Percentiles rank a stretch among this genome's conserved stretches.
These are phyloP conservation scores for Epinotia brunnichana DNA, from an alignment of 2,888 invertebrate species.

Conservation along the genomic window DNA sequence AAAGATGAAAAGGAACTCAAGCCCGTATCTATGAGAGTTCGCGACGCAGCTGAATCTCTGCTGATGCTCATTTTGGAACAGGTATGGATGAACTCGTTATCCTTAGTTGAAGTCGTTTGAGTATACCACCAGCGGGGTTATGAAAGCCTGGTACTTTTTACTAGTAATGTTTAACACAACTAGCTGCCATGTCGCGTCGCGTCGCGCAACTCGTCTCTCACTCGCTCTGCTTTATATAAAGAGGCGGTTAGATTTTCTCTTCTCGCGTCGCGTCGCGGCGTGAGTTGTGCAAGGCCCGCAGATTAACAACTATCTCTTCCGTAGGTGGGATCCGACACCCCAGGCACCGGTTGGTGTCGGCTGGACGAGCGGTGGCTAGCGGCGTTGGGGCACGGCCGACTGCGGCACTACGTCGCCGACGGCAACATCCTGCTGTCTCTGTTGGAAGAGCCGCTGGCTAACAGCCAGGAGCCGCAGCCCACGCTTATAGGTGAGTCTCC, in stretches of 20 bases:
- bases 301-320: constrained; percentile 13
- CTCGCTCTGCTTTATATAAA: too few species aligned
- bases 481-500: constrained; percentile 86
- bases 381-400: constrained; percentile 83
- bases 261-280: too few species aligned
- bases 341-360: constrained; percentile 89
- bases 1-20: constrained; percentile 98
- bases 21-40: constrained; percentile 98
- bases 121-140: too few species aligned
- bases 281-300: too few species aligned
- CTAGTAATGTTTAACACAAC: too few species aligned
- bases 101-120: not conserved
- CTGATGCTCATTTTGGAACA: constrained; percentile 96
- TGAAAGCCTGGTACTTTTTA: too few species aligned
- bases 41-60: constrained; percentile 98
- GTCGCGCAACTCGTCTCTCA: too few species aligned
- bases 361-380: constrained; percentile 92
- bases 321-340: constrained; percentile 92
- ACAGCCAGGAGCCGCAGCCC: constrained; percentile 96
- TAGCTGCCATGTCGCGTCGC: too few species aligned
- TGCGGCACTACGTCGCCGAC: constrained; percentile 93
- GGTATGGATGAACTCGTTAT: constrained; percentile 67
- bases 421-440: constrained; percentile 94
- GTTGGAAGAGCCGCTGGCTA: constrained; percentile 96
- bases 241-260: too few species aligned